These are phyloP conservation scores for Psilopsiagon aymara DNA, from an alignment of 2,113 vertebrate species.

Conservation along the genomic window DNA sequence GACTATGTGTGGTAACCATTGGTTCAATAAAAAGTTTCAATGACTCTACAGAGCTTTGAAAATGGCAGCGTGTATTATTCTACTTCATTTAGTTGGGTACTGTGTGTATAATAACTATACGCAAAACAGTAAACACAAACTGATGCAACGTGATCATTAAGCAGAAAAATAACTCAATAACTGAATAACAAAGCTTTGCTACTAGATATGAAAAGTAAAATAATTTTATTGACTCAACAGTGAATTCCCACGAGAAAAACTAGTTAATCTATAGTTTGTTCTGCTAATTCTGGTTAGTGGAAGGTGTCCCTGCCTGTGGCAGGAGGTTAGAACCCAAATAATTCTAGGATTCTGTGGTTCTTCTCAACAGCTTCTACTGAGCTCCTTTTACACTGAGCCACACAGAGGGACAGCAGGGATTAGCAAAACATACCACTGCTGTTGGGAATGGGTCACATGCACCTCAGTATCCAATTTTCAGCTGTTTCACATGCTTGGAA, in stretches of 20 bases:
- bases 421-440: neutral
- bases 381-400: neutral
- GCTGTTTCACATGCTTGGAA: neutral
- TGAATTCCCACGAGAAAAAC: neutral
- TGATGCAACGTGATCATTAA: neutral
- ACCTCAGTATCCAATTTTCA: neutral
- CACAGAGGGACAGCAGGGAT: rapidly evolving
- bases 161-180: neutral
- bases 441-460: rapidly evolving
- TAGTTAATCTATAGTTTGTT: neutral
- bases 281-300: neutral
- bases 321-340: neutral
- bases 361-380: neutral
- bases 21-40: neutral
- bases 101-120: neutral
- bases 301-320: neutral
- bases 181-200: neutral
- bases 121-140: neutral
- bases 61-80: neutral
- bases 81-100: neutral
- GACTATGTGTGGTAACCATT: neutral
- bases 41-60: neutral
- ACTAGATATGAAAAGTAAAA: neutral
- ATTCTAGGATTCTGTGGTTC: neutral
- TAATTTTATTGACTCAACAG: neutral